Conservation (phyloP, 1,140 invertebrate species). For the Whitmania pigra region DNA sequence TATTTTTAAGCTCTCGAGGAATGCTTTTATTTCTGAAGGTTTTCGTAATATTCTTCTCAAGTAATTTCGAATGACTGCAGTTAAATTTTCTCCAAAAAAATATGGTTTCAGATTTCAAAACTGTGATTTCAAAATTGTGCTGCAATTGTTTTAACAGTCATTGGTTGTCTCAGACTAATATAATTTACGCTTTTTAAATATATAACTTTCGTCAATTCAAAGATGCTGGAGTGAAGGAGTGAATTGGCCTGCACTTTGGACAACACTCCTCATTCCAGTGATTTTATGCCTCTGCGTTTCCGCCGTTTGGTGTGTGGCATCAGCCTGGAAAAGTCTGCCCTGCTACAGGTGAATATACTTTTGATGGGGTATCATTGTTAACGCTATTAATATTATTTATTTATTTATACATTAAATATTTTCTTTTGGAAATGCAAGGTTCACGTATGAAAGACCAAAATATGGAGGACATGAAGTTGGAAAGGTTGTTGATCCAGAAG, state of each 20-base stretch:
- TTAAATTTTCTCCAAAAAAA: too few species aligned
- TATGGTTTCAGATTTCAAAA: too few species aligned
- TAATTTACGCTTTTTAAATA: too few species aligned
- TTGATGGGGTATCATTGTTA: too few species aligned
- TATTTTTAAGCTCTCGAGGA: not conserved
- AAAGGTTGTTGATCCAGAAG: too few species aligned
- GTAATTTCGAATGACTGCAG: not conserved
- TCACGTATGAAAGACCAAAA: slow-evolving; percentile 9
- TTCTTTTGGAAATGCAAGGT: not conserved
- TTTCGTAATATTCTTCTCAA: not conserved
- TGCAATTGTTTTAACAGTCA: too few species aligned
- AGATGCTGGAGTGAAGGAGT: slow-evolving; percentile 7
- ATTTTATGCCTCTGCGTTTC: not conserved
- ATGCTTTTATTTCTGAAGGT: not conserved
- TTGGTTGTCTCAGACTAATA: too few species aligned
- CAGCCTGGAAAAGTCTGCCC: not conserved
- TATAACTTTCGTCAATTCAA: not conserved
- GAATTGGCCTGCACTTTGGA: not conserved
- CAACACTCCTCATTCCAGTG: slow-evolving; percentile 4
- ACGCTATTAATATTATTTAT: too few species aligned
- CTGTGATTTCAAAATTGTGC: too few species aligned
- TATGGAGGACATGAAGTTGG: slow-evolving; percentile 1
- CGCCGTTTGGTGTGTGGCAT: not conserved
- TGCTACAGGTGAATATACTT: not conserved
- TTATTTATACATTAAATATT: not conserved